Conservation (phyloP, 2,113 vertebrate genomes). For the Tapirus terrestris region DNA sequence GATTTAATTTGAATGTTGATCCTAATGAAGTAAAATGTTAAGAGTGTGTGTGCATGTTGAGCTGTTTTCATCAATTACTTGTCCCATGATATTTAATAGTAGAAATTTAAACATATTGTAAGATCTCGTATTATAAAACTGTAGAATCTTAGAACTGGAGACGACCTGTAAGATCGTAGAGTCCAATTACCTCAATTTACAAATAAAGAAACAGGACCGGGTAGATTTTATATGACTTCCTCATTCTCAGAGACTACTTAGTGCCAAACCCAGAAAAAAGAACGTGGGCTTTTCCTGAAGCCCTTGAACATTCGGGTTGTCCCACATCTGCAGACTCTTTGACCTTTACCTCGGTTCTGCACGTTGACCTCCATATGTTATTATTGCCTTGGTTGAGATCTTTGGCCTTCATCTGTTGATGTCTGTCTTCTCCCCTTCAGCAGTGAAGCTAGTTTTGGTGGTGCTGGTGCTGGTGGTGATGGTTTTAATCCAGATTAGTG, state of each 20-base stretch:
- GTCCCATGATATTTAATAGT: not conserved
- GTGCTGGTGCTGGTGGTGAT: not conserved
- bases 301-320: not conserved
- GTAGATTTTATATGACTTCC: not conserved
- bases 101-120: not conserved
- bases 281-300: not conserved
- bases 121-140: not conserved
- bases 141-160: not conserved
- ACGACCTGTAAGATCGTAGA: not conserved
- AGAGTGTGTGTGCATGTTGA: not conserved
- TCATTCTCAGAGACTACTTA: not conserved
- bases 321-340: accelerated
- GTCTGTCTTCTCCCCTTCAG: not conserved
- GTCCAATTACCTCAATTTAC: not conserved
- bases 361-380: accelerated
- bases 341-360: not conserved
- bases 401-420: not conserved
- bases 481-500: not conserved
- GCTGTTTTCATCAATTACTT: not conserved
- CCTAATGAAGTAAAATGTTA: not conserved
- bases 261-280: not conserved
- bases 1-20: accelerated
- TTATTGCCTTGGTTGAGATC: not conserved
- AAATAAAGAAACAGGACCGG: not conserved
- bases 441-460: not conserved